A percentile compares a stretch with the other conserved stretches of the same genome.
phyloP scores from a whole-genome alignment of 2,888 invertebrate genomes.

The Lithophane ornitopus region DNA sequence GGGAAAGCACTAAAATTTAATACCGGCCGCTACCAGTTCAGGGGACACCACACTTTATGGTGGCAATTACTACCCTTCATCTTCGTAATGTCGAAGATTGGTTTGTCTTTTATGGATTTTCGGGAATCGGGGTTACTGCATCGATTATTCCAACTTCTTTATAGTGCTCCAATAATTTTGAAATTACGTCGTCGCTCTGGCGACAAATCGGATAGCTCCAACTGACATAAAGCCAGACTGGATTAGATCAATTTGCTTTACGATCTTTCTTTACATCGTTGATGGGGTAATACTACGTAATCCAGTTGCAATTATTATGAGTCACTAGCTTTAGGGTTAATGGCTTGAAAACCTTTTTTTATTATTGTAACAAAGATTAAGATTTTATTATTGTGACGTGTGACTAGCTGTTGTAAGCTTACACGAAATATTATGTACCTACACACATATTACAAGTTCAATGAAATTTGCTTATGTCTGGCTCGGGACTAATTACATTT shows the following conservation, averaged over 20 bases:
- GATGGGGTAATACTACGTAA: constrained; percentile 29
- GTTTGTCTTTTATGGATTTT: constrained; percentile 85
- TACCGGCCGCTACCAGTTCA: constrained; percentile 80
- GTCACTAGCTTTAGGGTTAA: constrained; percentile 17
- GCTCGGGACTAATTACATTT: constrained; percentile 25
- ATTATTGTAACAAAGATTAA: neutral
- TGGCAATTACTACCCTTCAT: constrained; percentile 88
- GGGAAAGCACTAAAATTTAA: constrained; percentile 86
- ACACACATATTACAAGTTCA: constrained; percentile 24
- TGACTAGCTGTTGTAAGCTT: constrained; percentile 3
- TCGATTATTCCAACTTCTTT: constrained; percentile 77
- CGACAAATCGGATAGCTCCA: constrained; percentile 45
- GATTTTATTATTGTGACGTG: neutral
- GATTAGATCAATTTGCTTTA: constrained; percentile 32
- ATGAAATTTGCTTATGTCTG: constrained; percentile 36
- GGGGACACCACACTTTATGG: constrained; percentile 87
- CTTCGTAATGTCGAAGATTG: constrained; percentile 85
- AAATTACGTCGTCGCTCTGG: constrained; percentile 47
- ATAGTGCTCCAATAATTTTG: constrained; percentile 66
- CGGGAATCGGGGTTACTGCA: constrained; percentile 79
- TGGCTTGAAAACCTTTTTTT: constrained; percentile 17
- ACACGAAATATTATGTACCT: constrained; percentile 15
- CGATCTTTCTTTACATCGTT: constrained; percentile 29
- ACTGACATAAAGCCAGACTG: constrained; percentile 41
- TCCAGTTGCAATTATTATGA: constrained; percentile 39